Evolutionary conservation across 2,797 vertebrate species (phyloP), one percentile per base, ranked within the genome.

Genomic region (Scarus forsteni): DNA sequence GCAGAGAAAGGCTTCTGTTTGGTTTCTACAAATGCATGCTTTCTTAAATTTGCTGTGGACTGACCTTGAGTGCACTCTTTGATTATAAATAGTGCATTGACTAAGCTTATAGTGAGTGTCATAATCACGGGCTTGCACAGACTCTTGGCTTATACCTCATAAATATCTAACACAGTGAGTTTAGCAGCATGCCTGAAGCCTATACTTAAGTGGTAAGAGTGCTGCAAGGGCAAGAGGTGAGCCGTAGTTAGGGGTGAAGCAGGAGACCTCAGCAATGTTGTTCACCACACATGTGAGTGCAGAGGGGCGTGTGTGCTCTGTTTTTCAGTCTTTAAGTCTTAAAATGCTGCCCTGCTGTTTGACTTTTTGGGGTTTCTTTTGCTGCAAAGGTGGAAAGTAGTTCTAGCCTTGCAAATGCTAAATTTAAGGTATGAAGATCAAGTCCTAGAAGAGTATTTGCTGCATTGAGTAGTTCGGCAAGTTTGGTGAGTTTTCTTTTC

Each of bases 121-220:
- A 63, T 82, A 72, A 85, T 82, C 57, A 75, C 12, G 76, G 49
- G 64, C 38, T 59, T 73, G 60, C 75, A 63, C 39, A 76, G 59
- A 58, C 60, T 43, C 63, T 73, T 77, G 70, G 75, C 68, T 57
- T 73, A 67, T 81, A 50, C 53, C 49, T 86, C 74, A 62, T 81
- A 83, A 85, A 91, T 88, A 83, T 88, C 77, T 81, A 70, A 71
- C 60, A 77, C 45, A 55, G 49, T 81, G 77, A 48, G 27, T 76
- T 86, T 66, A 76, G 71, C 69, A 60, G 64, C 68, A 27, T 52
- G 74, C 55, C 81, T 62, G 71, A 70, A 84, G 52, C 79, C 88
- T 85, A 54, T 84, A 87, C 62, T 91, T 91, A 69, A 77, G 81
- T 40, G 81, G 77, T 70, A 57, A 86, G 78, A 77, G 73, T 27